phyloP scores from a whole-genome alignment of 2,888 invertebrate genomes.

The Eristalinus aeneus region DNA sequence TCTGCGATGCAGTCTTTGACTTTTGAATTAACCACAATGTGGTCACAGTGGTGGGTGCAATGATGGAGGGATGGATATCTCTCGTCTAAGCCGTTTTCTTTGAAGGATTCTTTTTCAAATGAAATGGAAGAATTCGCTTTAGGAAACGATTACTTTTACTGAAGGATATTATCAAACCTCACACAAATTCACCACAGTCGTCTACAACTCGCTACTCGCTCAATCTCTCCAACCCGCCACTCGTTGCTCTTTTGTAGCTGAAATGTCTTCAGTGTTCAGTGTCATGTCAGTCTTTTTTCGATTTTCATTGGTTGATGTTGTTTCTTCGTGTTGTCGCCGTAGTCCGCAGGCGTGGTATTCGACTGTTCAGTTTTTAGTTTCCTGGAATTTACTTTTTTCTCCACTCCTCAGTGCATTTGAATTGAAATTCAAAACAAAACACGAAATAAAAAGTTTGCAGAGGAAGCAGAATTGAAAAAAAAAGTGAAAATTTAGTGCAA shows the following conservation, averaged over 20 bases:
- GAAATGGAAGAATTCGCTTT: too few relatives aligned
- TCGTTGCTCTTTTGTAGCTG: not conserved
- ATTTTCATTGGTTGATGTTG: constrained; percentile 45
- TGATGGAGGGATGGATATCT: too few relatives aligned
- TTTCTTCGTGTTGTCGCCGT: constrained; percentile 37
- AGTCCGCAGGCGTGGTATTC: constrained; percentile 58
- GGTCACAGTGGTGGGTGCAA: not conserved
- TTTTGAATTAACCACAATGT: not conserved
- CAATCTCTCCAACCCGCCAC: not conserved
- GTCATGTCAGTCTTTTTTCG: constrained; percentile 52
- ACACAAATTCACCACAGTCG: not conserved
- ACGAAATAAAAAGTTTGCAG: not conserved
- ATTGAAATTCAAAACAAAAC: constrained; percentile 8
- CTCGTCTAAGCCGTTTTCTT: too few relatives aligned
- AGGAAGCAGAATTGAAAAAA: not conserved
- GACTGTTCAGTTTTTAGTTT: constrained; percentile 26
- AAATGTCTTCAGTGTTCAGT: constrained; percentile 3
- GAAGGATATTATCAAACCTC: not conserved
- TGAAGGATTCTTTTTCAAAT: too few relatives aligned
- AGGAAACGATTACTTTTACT: too few relatives aligned
- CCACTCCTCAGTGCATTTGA: not conserved
- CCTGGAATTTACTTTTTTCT: constrained; percentile 4
- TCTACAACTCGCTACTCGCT: not conserved
- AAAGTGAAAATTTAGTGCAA: constrained; percentile 59
- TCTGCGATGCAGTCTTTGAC: not conserved